Conservation (phyloP, 2,113 vertebrate species). For the Oenanthe oenanthe region DNA sequence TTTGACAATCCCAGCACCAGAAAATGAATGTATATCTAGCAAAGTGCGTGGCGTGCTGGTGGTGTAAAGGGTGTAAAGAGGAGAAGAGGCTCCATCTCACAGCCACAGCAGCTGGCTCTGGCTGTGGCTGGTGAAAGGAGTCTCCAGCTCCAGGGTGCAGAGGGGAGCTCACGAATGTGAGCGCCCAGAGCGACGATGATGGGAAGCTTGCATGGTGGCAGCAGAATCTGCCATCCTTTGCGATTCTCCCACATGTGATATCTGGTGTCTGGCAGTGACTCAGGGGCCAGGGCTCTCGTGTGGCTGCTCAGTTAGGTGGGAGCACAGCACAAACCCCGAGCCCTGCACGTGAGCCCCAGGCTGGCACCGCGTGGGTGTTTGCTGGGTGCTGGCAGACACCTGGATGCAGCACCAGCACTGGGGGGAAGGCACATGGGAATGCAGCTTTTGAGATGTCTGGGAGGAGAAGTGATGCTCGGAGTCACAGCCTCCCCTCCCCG, state of each 20-base stretch:
- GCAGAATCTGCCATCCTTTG: constrained; percentile 42
- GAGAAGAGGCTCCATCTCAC: constrained; percentile 4
- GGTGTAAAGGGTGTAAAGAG: neutral
- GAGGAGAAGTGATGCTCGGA: constrained; percentile 18
- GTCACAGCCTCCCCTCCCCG: neutral
- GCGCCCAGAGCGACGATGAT: constrained; percentile 36
- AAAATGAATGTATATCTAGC: neutral
- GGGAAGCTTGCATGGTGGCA: constrained; percentile 52
- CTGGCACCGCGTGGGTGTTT: constrained; percentile 29
- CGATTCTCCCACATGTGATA: constrained; percentile 61
- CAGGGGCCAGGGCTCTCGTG: neutral
- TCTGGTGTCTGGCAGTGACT: constrained; percentile 48
- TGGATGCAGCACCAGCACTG: neutral
- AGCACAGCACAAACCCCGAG: neutral
- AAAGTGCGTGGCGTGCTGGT: neutral
- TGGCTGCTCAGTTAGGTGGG: constrained; percentile 14
- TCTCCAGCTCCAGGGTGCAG: constrained; percentile 14
- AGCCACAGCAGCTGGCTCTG: neutral
- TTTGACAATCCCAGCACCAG: neutral
- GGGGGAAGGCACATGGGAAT: neutral
- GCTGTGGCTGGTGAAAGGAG: constrained; percentile 24
- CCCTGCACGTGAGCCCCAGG: neutral
- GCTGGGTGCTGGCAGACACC: constrained; percentile 15
- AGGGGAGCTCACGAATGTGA: constrained; percentile 35
- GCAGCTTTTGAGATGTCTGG: constrained; percentile 7